Percentiles rank a stretch among this genome's conserved stretches.
These are phyloP conservation scores for Pammene aurita DNA, from an alignment of 2,888 invertebrate species.

Conservation along the genomic window DNA sequence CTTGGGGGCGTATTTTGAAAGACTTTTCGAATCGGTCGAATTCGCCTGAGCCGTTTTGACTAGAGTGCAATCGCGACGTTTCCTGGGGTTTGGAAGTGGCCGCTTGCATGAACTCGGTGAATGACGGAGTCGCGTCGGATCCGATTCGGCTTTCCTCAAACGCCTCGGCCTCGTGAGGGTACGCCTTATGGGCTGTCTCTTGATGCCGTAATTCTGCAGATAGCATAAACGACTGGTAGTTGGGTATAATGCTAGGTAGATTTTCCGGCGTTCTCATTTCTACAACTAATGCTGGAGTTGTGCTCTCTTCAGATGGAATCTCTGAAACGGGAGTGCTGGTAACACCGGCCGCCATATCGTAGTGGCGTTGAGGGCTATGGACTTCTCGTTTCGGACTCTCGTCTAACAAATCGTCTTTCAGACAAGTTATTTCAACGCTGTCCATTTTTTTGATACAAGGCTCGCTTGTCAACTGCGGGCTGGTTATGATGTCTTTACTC, in stretches of 20 bases:
- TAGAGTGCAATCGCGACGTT: conserved; percentile 57
- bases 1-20: conserved; percentile 64
- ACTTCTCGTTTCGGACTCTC: conserved; percentile 49
- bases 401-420: conserved; percentile 61
- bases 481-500: conserved; percentile 42
- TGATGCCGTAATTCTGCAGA: conserved; percentile 70
- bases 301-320: conserved; percentile 46
- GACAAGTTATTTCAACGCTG: conserved; percentile 70
- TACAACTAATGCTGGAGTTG: conserved; percentile 56
- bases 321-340: conserved; percentile 71
- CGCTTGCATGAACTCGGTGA: conserved; percentile 68
- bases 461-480: conserved; percentile 57
- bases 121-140: conserved; percentile 59
- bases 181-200: conserved; percentile 50
- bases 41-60: conserved; percentile 66
- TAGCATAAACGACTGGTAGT: conserved; percentile 62
- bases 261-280: conserved; percentile 50
- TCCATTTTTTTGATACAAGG: conserved; percentile 69
- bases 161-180: neutral
- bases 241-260: conserved; percentile 52
- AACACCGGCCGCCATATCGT: conserved; percentile 64
- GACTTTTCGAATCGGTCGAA: conserved; percentile 68
- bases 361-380: conserved; percentile 59
- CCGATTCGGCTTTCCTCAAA: conserved; percentile 46
- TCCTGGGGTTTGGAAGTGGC: conserved; percentile 66